Base-by-base conservation (phyloP, 2,113 vertebrate species). In the Gymnogyps californianus region DNA sequence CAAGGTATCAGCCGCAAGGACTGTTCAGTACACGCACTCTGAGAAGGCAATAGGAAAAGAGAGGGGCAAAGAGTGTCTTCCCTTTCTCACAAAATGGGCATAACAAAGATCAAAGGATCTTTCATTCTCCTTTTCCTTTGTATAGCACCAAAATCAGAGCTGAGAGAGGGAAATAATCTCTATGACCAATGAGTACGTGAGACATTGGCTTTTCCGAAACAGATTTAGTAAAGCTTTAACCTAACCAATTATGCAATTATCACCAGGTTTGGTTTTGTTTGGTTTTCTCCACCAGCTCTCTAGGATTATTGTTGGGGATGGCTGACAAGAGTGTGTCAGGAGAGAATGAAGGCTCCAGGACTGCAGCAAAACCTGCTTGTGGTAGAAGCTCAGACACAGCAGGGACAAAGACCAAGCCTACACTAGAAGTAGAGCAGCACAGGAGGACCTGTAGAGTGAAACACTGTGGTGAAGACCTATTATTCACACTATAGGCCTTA, bases 11-110 rank as follows among this genome's bases (percentile, higher is more conserved):
- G 3, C 9, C 4, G 0, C 40, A 65, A 55, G 36, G 20, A 77
- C 34, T 28, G 44, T 32, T 55, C 46, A 26, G 20, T 44, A 26
- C 49, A 61, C 0, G 0, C 15, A 47, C 6, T 36, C 44, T 38
- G 67, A 72, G 84, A 91, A 59, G 15, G 26, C 7, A 47, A 16
- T 2, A 55, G 64, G 28, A 69, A 67, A 93, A 76, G 2, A 86
- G 6, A 51, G 11, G 3, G 7, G 6, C 8, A 66, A 70, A 70
- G 8, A 24, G 0, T 12, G 16, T 12, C 38, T 67, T 64, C 44
- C 14, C 12, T 83, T 58, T 57, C 24, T 46, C 38, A 36, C 28
- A 40, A 80, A 75, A 79, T 0, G 7, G 11, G 7, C 13, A 36
- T 28, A 58, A 42, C 19, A 75, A 78, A 49, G 46, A 57, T 15